phyloP scores from a whole-genome alignment of 2,888 invertebrate species.

The Palloptera scutellata region DNA sequence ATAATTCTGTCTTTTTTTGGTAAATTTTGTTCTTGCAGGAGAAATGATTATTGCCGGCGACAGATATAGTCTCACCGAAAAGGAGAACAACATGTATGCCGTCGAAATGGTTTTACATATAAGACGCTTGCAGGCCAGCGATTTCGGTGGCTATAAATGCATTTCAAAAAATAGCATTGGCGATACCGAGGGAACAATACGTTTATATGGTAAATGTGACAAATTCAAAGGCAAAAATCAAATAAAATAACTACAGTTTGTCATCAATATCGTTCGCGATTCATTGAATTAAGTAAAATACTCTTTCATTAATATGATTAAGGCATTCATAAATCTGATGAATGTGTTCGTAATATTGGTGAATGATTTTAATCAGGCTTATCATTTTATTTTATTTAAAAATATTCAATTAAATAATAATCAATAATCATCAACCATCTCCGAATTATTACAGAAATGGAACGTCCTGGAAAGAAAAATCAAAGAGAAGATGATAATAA shows the following conservation, averaged over 20 bases:
- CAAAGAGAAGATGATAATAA: constrained; percentile 66
- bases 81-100: constrained; percentile 82
- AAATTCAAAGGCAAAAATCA: no score
- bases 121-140: constrained; percentile 75
- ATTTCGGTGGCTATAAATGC: constrained; percentile 89
- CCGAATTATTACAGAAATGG: constrained; percentile 55
- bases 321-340: neutral
- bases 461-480: constrained; percentile 61
- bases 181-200: constrained; percentile 87
- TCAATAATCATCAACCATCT: no score
- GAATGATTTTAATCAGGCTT: no score
- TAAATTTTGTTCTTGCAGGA: constrained; percentile 67
- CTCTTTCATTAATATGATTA: no score
- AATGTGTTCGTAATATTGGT: neutral
- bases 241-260: no score
- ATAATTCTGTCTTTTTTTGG: constrained; percentile 20
- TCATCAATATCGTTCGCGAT: no score
- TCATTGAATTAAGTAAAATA: no score
- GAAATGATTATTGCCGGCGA: constrained; percentile 91
- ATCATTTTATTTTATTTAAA: no score
- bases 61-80: constrained; percentile 84
- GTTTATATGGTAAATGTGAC: constrained; percentile 81
- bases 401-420: no score
- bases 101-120: constrained; percentile 84
- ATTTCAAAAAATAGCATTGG: constrained; percentile 93